These are phyloP conservation scores for Rhinoderma darwinii DNA, from an alignment of 2,113 vertebrate genomes.

Conservation along the genomic window DNA sequence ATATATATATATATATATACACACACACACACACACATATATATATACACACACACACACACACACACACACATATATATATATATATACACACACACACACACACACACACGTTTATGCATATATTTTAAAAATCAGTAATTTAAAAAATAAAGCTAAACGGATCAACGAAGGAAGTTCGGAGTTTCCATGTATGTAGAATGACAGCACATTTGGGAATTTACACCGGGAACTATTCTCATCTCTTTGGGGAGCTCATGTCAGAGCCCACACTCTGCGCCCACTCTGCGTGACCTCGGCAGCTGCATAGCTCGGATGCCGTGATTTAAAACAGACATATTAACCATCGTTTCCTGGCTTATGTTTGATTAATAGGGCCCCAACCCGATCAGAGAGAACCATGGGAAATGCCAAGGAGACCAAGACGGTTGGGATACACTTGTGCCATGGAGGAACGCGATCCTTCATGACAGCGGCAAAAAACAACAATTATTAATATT, in stretches of 20 bases:
- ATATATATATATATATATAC: no score
- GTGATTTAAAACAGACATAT: constrained; percentile 32
- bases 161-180: background rate
- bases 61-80: no score
- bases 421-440: background rate
- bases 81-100: no score
- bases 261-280: constrained; percentile 56
- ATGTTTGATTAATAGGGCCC: constrained; percentile 14
- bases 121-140: no score
- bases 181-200: background rate
- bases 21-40: no score
- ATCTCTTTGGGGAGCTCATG: background rate
- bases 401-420: constrained; percentile 19
- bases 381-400: background rate
- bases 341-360: constrained; percentile 30
- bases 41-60: no score
- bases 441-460: background rate
- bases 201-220: background rate
- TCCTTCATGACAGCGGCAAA: background rate
- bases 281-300: constrained; percentile 66
- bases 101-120: no score
- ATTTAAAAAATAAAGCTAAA: background rate
- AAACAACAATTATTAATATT: background rate
- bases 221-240: background rate
- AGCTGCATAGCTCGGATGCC: constrained; percentile 63